These are phyloP conservation scores for Caenorhabditis sp. DNA, from an alignment of 2,888 invertebrate genomes.

Conservation along the genomic window DNA sequence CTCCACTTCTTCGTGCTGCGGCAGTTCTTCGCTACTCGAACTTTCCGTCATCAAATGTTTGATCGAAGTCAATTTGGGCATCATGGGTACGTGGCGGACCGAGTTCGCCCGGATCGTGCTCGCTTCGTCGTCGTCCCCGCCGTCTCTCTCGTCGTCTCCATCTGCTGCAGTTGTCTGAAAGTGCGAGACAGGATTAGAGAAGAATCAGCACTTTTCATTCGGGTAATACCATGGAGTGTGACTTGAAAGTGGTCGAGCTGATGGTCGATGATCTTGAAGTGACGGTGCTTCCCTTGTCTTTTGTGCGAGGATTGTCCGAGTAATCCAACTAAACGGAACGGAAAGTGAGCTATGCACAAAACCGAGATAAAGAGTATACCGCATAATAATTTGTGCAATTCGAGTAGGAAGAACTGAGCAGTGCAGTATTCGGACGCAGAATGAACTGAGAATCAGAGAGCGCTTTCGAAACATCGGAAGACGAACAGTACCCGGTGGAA, in stretches of 20 bases:
- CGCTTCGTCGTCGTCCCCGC: conserved; percentile 46
- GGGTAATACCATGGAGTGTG: conserved; percentile 38
- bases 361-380: conserved; percentile 9
- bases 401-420: conserved; percentile 36
- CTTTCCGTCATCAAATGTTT: conserved; percentile 41
- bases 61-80: conserved; percentile 51
- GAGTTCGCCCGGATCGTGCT: conserved; percentile 47
- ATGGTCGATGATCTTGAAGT: conserved; percentile 45
- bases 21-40: conserved; percentile 14
- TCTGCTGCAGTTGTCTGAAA: conserved; percentile 29
- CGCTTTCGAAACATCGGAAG: conserved; percentile 54
- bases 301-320: conserved; percentile 17
- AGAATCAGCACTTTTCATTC: not conserved
- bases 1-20: conserved; percentile 30
- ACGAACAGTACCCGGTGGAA: conserved; percentile 60
- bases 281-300: conserved; percentile 32
- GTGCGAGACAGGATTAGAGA: not conserved
- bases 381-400: conserved; percentile 41
- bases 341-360: not conserved
- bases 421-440: conserved; percentile 52
- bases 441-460: conserved; percentile 65
- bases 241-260: conserved; percentile 43
- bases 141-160: conserved; percentile 20
- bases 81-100: conserved; percentile 43
- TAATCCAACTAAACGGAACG: conserved; percentile 22